A percentile compares a stretch with the other conserved stretches of the same genome.
phyloP scores from a whole-genome alignment of 1,140 invertebrate species.

The Marisa cornuarietis region DNA sequence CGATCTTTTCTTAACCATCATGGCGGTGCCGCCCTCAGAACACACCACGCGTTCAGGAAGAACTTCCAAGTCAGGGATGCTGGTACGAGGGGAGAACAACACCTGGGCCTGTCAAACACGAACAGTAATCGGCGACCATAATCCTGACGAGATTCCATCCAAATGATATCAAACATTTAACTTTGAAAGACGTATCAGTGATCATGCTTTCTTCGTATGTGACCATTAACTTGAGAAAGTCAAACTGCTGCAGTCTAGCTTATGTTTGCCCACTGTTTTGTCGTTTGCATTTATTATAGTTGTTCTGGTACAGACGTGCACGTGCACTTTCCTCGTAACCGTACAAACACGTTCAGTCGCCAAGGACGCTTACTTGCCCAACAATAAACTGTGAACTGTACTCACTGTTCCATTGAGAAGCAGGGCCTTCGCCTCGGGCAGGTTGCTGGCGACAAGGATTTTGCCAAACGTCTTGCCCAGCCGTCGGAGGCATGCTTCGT shows the following conservation, averaged over 20 bases:
- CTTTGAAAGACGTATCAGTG: neutral
- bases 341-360: too few relatives aligned
- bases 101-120: slow-evolving; percentile 32
- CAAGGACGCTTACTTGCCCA: too few relatives aligned
- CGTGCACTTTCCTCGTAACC: too few relatives aligned
- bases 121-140: neutral
- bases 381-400: neutral
- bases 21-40: slow-evolving; percentile 31
- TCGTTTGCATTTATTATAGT: too few relatives aligned
- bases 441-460: slow-evolving; percentile 29
- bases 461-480: slow-evolving; percentile 32
- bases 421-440: slow-evolving; percentile 33
- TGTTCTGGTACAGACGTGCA: too few relatives aligned
- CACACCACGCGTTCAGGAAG: slow-evolving; percentile 31
- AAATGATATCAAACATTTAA: neutral
- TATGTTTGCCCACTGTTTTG: too few relatives aligned
- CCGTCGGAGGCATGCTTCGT: slow-evolving; percentile 30
- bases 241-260: too few relatives aligned
- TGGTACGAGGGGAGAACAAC: slow-evolving; percentile 31
- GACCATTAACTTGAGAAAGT: too few relatives aligned
- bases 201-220: neutral
- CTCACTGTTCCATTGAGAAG: slow-evolving; percentile 38
- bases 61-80: slow-evolving; percentile 31
- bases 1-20: slow-evolving; percentile 43
- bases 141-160: neutral